These are phyloP conservation scores for Epizoanthus rinbou DNA, from an alignment of 92 coral and sea anemone species.

Conservation along the genomic window DNA sequence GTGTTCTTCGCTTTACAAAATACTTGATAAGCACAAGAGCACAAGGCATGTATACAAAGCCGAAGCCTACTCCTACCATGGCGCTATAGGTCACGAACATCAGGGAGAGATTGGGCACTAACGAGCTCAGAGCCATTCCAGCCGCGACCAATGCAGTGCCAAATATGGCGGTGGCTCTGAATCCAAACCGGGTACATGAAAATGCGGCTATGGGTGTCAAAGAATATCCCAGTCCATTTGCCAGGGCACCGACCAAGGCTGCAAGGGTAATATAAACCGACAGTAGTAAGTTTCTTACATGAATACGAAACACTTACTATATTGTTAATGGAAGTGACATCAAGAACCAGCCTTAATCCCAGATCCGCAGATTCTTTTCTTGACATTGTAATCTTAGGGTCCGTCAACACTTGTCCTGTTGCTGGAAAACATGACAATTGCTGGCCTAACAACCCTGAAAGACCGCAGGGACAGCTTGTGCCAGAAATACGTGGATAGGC, in stretches of 20 bases:
- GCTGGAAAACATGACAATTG: too few species aligned
- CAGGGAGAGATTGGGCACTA: slow-evolving; percentile 48
- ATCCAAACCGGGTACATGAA: slow-evolving; percentile 30
- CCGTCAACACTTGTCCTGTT: too few species aligned
- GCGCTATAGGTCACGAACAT: slow-evolving; percentile 58
- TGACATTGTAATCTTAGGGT: too few species aligned
- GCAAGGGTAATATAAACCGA: not conserved
- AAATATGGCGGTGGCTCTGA: slow-evolving; percentile 45
- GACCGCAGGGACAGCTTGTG: too few species aligned
- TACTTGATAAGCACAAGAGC: slow-evolving; percentile 50
- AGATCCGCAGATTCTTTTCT: too few species aligned
- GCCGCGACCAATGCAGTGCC: slow-evolving; percentile 26
- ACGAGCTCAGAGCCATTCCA: slow-evolving; percentile 55
- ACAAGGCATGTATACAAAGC: slow-evolving; percentile 32
- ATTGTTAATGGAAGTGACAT: too few species aligned
- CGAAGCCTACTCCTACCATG: slow-evolving; percentile 45
- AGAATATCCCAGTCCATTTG: slow-evolving; percentile 29
- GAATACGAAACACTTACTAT: too few species aligned
- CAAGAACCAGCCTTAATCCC: too few species aligned
- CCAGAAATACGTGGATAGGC: too few species aligned
- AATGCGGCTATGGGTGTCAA: slow-evolving; percentile 32
- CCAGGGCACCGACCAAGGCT: slow-evolving; percentile 57
- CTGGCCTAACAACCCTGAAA: too few species aligned
- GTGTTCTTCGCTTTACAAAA: slow-evolving; percentile 63
- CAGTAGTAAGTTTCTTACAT: too few species aligned